Conservation (phyloP, 2,888 invertebrate species). For the Cantharis lateralis region DNA sequence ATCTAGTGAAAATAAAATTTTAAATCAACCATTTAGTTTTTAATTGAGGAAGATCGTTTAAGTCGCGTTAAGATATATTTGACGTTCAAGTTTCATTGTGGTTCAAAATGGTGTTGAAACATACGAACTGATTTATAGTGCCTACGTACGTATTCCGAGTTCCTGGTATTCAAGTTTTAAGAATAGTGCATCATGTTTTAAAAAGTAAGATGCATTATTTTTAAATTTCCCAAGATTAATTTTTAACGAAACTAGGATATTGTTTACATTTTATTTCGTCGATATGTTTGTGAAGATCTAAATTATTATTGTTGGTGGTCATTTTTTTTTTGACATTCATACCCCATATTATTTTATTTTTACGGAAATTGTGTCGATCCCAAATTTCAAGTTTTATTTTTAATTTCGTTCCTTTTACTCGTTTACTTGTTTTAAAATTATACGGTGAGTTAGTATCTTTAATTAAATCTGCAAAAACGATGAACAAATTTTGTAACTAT, state of each 20-base stretch:
- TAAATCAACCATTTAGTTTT: neutral
- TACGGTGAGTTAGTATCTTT: neutral
- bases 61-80: neutral
- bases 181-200: constrained; percentile 50
- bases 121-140: constrained; percentile 14
- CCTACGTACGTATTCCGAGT: constrained; percentile 48
- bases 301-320: neutral
- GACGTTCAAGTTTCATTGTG: neutral
- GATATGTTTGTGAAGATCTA: neutral
- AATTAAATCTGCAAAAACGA: neutral
- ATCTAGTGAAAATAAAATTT: neutral
- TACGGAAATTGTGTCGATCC: neutral
- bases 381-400: neutral
- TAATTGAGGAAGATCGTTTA: neutral
- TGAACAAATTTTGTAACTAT: neutral
- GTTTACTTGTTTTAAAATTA: neutral
- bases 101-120: constrained; percentile 14
- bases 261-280: neutral
- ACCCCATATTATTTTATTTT: neutral
- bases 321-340: neutral
- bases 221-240: neutral
- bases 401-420: neutral
- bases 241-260: neutral
- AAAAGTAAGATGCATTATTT: constrained; percentile 37
- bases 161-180: constrained; percentile 51